phyloP scores from a whole-genome alignment of 2,797 vertebrate genomes.

The Delichon dasypus region DNA sequence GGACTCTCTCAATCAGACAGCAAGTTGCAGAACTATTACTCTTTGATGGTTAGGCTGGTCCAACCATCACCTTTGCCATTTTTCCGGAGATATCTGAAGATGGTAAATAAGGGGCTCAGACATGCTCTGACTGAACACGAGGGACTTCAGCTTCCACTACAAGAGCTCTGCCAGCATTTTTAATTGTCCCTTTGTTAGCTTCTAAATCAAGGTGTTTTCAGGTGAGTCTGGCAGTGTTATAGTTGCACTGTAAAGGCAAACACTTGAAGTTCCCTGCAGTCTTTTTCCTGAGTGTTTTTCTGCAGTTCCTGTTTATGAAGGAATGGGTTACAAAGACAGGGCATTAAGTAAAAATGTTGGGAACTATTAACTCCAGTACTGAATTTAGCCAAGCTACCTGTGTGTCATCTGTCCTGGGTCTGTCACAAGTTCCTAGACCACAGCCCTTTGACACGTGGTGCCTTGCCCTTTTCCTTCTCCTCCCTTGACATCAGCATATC shows the following conservation, averaged over 20 bases:
- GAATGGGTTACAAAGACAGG: not conserved
- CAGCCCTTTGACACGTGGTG: slow-evolving; percentile 54
- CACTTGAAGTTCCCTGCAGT: not conserved
- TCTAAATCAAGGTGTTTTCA: not conserved
- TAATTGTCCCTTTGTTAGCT: not conserved
- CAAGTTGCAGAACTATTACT: not conserved
- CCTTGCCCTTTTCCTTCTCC: slow-evolving; percentile 42
- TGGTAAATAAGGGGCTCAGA: not conserved
- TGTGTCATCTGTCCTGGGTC: slow-evolving; percentile 30
- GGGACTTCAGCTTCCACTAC: not conserved
- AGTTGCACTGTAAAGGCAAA: not conserved
- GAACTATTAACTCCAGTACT: not conserved
- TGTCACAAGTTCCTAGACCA: slow-evolving; percentile 2
- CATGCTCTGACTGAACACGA: not conserved
- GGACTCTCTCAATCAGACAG: not conserved
- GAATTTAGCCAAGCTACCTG: slow-evolving; percentile 14
- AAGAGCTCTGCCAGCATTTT: not conserved
- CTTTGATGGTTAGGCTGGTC: slow-evolving; percentile 26
- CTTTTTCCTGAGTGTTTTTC: not conserved
- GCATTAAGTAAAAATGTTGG: not conserved
- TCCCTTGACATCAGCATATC: slow-evolving; percentile 42
- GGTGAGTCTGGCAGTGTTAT: not conserved
- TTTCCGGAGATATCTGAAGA: not conserved
- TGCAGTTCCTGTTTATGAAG: not conserved
- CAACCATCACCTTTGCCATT: not conserved